Evolutionary conservation across 2,113 vertebrate genomes (phyloP), one percentile per base, ranked within the genome.

Genomic region (Arothron firmamentum): DNA sequence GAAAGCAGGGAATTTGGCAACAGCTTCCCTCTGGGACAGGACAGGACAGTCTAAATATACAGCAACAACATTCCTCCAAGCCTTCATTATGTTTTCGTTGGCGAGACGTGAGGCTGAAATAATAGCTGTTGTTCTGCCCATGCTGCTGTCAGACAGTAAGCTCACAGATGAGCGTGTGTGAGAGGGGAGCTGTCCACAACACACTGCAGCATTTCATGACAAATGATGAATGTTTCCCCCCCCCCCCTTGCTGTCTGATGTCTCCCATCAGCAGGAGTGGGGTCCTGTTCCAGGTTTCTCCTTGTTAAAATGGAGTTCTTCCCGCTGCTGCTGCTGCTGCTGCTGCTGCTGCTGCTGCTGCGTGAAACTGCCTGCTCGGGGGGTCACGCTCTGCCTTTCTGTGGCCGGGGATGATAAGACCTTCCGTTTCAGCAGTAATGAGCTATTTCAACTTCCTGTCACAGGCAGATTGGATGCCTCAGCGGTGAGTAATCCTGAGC

Each of bases 1-100:
- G 79, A 80, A 82, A 82, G 70, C 62, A 56, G 82, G 62, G 74
- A 79, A 78, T 82, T 83, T 82, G 85, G 83, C 83, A 79, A 20
- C 13, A 19, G 42, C 65, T 74, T 56, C 81, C 60, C 65, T 71
- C 19, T 25, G 76, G 83, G 80, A 84, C 83, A 67, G 74, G 58
- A 75, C 70, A 67, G 74, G 62, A 76, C 70, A 62, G 73, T 84
- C 78, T 81, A 88, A 82, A 79, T 81, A 77, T 80, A 83, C 76
- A 75, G 57, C 63, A 75, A 67, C 54, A 58, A 68, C 79, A 77
- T 79, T 74, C 79, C 72, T 77, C 52, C 42, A 34, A 47, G 12
- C 61, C 52, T 67, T 84, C 64, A 46, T 81, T 78, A 75, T 81
- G 67, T 79, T 80, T 83, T 82, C 70, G 63, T 54, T 75, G 67